Percentiles rank a stretch among this genome's conserved stretches.
phyloP scores from a whole-genome alignment of 1,140 invertebrate species.

The Chironomus tepperi region DNA sequence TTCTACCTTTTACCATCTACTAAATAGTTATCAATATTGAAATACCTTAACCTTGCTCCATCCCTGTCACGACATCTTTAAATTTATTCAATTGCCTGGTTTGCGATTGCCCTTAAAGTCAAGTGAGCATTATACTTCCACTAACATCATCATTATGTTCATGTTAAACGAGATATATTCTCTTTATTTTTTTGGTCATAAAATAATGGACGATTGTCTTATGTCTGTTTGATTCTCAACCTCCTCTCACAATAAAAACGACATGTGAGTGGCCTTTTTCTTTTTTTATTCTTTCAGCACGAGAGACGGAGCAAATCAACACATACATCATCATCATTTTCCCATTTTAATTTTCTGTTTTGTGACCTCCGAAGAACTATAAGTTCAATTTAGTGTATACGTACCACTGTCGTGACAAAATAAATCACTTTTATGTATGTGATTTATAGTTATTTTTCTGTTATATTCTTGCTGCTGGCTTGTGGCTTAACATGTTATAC shows the following conservation, averaged over 20 bases:
- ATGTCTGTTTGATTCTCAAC: no score
- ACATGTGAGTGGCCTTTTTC: background rate
- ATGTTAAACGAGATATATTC: background rate
- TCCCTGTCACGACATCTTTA: no score
- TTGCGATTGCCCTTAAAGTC: no score
- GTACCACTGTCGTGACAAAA: background rate
- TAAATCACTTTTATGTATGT: slow-evolving; percentile 9
- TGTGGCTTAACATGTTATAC: background rate
- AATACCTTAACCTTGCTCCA: no score
- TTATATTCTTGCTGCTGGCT: background rate
- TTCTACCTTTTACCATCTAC: no score
- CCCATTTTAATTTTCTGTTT: background rate
- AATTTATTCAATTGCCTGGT: no score
- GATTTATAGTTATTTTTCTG: background rate
- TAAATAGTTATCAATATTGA: no score
- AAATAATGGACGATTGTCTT: background rate
- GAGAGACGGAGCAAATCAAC: background rate
- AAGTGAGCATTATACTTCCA: background rate
- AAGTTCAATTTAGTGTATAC: background rate
- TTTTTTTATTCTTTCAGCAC: background rate
- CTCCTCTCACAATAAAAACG: no score
- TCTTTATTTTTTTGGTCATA: no score
- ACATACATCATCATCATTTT: slow-evolving; percentile 9
- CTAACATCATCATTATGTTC: background rate
- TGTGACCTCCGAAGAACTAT: background rate